phyloP scores from a whole-genome alignment of 2,888 invertebrate genomes.

The Lasioglossum villosulum region DNA sequence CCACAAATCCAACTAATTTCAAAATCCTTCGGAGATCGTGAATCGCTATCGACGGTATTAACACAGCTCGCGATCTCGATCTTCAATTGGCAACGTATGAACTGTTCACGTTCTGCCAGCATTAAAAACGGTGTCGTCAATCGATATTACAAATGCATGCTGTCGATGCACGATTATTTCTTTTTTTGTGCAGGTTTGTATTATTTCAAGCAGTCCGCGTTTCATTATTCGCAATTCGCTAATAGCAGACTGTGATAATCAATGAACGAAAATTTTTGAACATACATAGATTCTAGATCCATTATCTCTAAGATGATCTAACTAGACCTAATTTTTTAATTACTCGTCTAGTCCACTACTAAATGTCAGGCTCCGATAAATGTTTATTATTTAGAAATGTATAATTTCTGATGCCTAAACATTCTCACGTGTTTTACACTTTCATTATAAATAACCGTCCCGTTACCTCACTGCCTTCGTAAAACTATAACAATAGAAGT shows the following conservation, averaged over 20 bases:
- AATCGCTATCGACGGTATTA: slow-evolving; percentile 15
- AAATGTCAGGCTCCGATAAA: neutral
- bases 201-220: neutral
- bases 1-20: slow-evolving; percentile 31
- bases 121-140: slow-evolving; percentile 7
- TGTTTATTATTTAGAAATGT: neutral
- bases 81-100: neutral
- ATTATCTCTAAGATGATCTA: neutral
- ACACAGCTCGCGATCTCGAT: slow-evolving; percentile 39
- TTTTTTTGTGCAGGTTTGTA: slow-evolving; percentile 1
- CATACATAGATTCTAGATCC: neutral
- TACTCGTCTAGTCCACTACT: neutral
- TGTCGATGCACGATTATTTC: neutral
- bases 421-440: neutral
- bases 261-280: neutral
- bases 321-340: neutral
- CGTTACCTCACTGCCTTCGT: neutral
- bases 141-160: neutral
- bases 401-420: neutral
- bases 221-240: neutral
- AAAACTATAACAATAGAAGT: neutral
- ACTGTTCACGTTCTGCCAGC: neutral
- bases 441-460: neutral
- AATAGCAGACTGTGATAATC: neutral
- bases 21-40: neutral